Base-by-base conservation (phyloP, 1,140 invertebrate species). In the Physella acuta region DNA sequence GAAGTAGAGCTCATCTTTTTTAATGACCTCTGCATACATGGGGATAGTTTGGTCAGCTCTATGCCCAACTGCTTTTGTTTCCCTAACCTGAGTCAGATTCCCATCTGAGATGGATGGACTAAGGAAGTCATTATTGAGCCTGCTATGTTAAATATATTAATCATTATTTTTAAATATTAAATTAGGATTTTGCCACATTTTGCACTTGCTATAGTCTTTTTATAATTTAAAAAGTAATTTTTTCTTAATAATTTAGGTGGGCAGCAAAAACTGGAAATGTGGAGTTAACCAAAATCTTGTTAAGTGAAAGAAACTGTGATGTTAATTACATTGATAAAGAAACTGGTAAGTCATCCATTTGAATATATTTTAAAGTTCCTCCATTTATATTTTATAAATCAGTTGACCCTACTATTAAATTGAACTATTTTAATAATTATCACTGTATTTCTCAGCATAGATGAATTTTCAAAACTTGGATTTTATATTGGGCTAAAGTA, bases 291-390 rank as follows among this genome's bases (percentile, higher is more conserved):
- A 71, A 80, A 24, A 30, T 73, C 11, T 64, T 82, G 26, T 34
- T 82, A 33, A 75, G 74, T 33, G 66, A 70, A 2, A 73, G 66
- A 3, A 72, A 75, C 66, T 80, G 77, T 75, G 77, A 82, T 56
- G 81, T 82, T 2, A 78, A 81, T 66, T 75, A 73, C 58, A 71
- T 78, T 5, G 81, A 82, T 55, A 75, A 73, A 55, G 75, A 78
- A 39, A 72, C 79, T 59, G 81, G 79, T 79, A 73, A 44, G 49
- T 20, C 30, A 17, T 37, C 30, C 8, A 33, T 34, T 37, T 24
- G 11, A 16, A 11, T 58, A 20, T 2, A 11, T 31, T 37, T 8
- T 49, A 30, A n/a, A n/a, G n/a, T n/a, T n/a, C n/a, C n/a, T n/a
- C n/a, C n/a, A n/a, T n/a, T n/a, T n/a, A n/a, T n/a, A n/a, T n/a